Evolutionary conservation across 2,113 vertebrate genomes (phyloP).

Genomic region (Pitta sordida): DNA sequence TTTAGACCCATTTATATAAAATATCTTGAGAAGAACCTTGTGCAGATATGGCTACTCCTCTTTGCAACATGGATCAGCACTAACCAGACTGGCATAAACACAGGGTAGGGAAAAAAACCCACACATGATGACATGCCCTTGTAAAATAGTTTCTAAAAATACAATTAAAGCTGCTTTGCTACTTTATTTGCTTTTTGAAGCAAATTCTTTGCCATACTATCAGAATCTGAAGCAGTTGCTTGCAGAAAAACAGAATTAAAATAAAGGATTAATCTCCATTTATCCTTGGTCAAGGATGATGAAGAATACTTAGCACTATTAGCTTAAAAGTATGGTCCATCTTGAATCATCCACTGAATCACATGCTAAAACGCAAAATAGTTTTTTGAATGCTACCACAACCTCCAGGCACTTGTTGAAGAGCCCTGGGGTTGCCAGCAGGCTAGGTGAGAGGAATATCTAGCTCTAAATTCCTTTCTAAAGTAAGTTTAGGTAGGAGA

Average conservation of each 20-base stretch:
- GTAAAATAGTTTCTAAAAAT: not conserved
- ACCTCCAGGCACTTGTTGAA: not conserved
- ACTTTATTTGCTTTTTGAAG: not conserved
- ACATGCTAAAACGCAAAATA: not conserved
- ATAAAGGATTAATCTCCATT: not conserved
- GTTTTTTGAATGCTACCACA: not conserved
- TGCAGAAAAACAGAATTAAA: not conserved
- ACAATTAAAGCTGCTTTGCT: not conserved
- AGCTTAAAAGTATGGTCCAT: not conserved
- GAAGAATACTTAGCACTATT: not conserved
- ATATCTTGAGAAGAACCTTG: not conserved
- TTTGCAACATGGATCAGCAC: not conserved
- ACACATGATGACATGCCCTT: fast-evolving
- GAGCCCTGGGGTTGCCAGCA: not conserved
- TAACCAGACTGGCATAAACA: not conserved
- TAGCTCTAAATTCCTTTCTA: not conserved
- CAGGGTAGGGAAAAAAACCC: fast-evolving
- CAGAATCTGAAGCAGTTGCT: not conserved
- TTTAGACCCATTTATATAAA: not conserved
- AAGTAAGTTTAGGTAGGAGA: not conserved
- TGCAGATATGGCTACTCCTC: not conserved
- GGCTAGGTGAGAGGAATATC: not conserved
- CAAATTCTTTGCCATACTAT: not conserved
- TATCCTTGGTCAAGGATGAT: not conserved
- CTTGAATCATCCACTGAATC: not conserved